Base-by-base conservation (phyloP, 2,113 vertebrate species). In the Mohoua ochrocephala region DNA sequence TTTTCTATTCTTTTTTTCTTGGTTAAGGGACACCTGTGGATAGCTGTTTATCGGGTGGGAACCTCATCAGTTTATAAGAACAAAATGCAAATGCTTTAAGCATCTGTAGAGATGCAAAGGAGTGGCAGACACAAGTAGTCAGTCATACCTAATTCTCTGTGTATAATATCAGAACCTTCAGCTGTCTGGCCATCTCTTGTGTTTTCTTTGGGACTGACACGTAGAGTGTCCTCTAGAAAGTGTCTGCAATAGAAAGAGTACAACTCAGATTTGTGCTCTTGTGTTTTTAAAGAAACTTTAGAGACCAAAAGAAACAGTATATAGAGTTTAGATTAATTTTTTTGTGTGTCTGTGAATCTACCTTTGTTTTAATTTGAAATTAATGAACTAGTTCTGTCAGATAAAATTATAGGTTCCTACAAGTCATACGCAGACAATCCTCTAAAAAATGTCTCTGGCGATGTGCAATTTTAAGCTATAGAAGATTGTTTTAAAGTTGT, bases 351-450 rank as follows among this genome's bases (percentile, higher is more conserved):
- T 33, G 28, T 52, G 30, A 61, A 44, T 61, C 75, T 77, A 39
- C 41, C n/a, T 85, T 80, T 87, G 74, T 94, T 89, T 94, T 88
- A 92, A 63, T 83, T 69, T 83, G 37, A 90, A 92, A 90, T 65
- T 90, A 94, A 85, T 87, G 21, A 84, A 75, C 44, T 87, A 83
- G 60, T 94, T 88, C 41, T 93, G 49, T 90, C 88, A 88, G 78
- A 45, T 59, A 69, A 93, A 96, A 95, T 92, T 90, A 77, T 14
- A 77, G 71, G 67, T 80, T 90, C 69, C 67, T 56, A 27, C 18
- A 74, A 86, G 59, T 88, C 6, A 18, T 47, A 47, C 17, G 11
- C 13, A 88, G 76, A 70, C 31, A 65, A 16, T 74, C 20, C 67
- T 80, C 24, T 91, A 64, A 84, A 70, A 84, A 84, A 35, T 31